phyloP scores from a whole-genome alignment of 1,140 invertebrate species.

The Neodiprion virginianus region DNA sequence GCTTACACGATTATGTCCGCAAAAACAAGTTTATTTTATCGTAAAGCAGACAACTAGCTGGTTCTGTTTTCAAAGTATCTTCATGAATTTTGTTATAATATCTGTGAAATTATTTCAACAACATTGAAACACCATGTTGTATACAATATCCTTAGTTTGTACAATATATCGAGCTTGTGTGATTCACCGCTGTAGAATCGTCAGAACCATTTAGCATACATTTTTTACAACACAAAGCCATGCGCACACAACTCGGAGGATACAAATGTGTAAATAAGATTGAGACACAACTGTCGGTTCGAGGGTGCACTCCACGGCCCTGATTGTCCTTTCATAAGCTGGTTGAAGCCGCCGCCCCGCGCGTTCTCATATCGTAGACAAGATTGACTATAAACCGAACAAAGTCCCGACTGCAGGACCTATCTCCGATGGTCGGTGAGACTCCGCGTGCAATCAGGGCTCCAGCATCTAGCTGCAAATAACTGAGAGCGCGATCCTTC shows the following conservation, averaged over 20 bases:
- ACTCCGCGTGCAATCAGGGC: not conserved
- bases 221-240: no score
- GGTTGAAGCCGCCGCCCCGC: not conserved
- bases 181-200: no score
- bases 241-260: not conserved
- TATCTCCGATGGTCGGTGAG: not conserved
- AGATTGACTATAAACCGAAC: slow-evolving; percentile 5
- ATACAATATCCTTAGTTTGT: no score
- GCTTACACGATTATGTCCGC: no score
- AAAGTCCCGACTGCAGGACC: not conserved
- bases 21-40: no score
- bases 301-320: not conserved
- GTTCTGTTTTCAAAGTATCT: no score
- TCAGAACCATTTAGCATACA: no score
- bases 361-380: not conserved
- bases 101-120: no score
- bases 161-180: no score
- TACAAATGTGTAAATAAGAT: not conserved
- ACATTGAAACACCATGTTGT: no score
- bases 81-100: no score
- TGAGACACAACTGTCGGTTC: not conserved
- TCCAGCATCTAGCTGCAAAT: not conserved
- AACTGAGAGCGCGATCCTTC: not conserved
- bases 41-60: no score
- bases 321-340: slow-evolving; percentile 7